These are phyloP conservation scores for Thomomys bottae DNA, from an alignment of 2,113 vertebrate species.

Conservation along the genomic window DNA sequence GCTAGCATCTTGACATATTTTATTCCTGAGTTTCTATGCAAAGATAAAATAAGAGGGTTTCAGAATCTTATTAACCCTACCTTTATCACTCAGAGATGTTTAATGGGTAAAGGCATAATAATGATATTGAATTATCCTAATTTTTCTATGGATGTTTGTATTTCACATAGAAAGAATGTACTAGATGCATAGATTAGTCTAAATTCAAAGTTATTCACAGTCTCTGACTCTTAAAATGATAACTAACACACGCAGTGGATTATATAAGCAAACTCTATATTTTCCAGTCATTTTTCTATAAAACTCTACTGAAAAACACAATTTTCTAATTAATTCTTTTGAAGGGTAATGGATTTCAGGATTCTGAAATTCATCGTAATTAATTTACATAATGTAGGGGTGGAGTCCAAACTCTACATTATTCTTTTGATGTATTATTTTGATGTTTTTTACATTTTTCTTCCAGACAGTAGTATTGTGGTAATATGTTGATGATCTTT, in stretches of 20 bases:
- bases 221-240: neutral
- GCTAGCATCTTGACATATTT: constrained; percentile 32
- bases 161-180: neutral
- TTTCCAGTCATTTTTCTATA: neutral
- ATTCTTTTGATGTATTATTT: no score
- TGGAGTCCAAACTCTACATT: neutral
- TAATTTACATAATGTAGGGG: neutral
- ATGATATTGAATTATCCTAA: neutral
- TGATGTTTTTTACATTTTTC: neutral
- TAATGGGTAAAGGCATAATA: neutral
- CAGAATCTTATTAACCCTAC: neutral
- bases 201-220: neutral
- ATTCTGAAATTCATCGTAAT: neutral
- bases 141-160: neutral
- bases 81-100: neutral
- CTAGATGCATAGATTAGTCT: neutral
- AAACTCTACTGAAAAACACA: neutral
- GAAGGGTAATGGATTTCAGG: neutral
- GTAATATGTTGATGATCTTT: neutral
- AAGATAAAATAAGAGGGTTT: constrained; percentile 1
- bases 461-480: neutral
- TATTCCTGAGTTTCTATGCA: neutral
- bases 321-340: neutral
- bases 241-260: neutral
- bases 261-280: neutral